A percentile compares a stretch with the other conserved stretches of the same genome.
phyloP scores from a whole-genome alignment of 2,888 invertebrate genomes.

The Drosophila borborema region DNA sequence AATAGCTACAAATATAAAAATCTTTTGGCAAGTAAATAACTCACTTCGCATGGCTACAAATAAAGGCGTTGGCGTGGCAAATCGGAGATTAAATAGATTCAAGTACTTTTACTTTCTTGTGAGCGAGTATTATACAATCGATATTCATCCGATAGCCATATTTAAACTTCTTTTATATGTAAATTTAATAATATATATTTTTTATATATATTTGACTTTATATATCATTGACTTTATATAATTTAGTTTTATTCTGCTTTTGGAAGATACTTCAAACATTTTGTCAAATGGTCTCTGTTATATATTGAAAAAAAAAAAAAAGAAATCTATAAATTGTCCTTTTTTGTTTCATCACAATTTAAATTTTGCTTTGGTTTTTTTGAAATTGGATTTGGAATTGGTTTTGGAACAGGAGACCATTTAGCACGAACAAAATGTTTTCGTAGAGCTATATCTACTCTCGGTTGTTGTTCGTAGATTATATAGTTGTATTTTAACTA shows the following conservation, averaged over 20 bases:
- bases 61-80: neutral
- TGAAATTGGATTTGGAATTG: neutral
- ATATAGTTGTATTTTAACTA: conserved; percentile 26
- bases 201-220: too few relatives aligned
- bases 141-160: neutral
- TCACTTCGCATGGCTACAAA: neutral
- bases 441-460: conserved; percentile 4
- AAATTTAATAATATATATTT: conserved; percentile 1
- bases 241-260: neutral
- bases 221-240: neutral
- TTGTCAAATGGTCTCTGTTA: conserved; percentile 22
- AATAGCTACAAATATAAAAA: too few relatives aligned
- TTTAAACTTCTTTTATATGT: neutral
- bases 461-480: conserved; percentile 7
- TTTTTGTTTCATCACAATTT: neutral
- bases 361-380: neutral
- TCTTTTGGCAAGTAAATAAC: too few relatives aligned
- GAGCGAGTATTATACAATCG: conserved; percentile 7
- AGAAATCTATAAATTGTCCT: neutral
- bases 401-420: conserved; percentile 20
- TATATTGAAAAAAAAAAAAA: neutral
- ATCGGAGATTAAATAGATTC: neutral
- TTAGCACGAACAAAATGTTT: neutral
- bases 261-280: conserved; percentile 30
- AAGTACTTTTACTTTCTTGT: neutral